Base-by-base conservation (phyloP, 2,888 invertebrate species). In the Subacronicta megacephala region DNA sequence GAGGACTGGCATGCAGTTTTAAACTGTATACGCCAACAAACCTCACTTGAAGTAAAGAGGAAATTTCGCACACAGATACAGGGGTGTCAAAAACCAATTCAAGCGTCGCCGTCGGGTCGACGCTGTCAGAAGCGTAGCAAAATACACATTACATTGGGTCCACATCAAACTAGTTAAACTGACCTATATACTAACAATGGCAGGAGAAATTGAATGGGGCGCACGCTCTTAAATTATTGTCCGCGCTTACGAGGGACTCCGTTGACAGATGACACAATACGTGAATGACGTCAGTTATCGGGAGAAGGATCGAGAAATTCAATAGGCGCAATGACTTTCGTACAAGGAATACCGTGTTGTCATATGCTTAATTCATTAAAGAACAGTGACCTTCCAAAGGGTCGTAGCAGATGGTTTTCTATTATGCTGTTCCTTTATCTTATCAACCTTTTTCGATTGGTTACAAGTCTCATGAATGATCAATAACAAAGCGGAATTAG, bases 201-300 rank as follows among this genome's bases (percentile, higher is more conserved):
- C 72, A 70, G 65, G 69, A 62, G 70, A 68, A 74, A 81, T 82
- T 83, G 79, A 81, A 83, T 84, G 73, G 80, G 68, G 70, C 69
- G 68, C 72, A 71, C 69, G 68, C 72, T 78, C 84, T 81, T 83
- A 83, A 86, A 85, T 85, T 82, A 83, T 84, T 83, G 84, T 83
- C 74, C 78, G 62, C 64, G 55, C 58, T 62, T 68, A 75, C 74
- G 61, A 55, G 63, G 55, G 63, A 47, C 62, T 72, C 73, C 75
- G 75, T 74, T 77, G 78, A 81, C 75, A 77, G 62, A 66, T 55
- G 68, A 52, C 49, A 85, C 82, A 85, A 85, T 83, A 72, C 66
- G 50, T 72, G 78, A 80, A 74, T 82, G 77, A 75, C 74, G 77
- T 83, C 81, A 81, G 73, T 72, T 83, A 82, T 83, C 77, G 74